Evolutionary conservation across 2,113 vertebrate species (phyloP).

Genomic region (Xenopus laevis): DNA sequence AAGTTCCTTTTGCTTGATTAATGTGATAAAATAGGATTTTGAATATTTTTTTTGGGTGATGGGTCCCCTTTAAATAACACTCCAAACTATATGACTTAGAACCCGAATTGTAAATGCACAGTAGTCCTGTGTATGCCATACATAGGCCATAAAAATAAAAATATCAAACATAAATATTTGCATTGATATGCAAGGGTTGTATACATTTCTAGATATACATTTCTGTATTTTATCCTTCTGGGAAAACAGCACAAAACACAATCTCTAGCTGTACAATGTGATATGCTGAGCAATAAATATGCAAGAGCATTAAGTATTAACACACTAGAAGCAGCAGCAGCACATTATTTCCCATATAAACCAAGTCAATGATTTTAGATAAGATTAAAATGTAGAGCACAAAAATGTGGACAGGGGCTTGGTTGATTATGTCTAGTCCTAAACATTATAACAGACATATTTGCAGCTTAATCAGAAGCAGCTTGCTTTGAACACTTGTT

Average conservation of each 20-base stretch:
- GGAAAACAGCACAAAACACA: not conserved
- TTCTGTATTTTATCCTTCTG: not conserved
- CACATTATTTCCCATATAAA: conserved; percentile 9
- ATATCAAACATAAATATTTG: too few species aligned
- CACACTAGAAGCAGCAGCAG: conserved; percentile 1
- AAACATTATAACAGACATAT: conserved; percentile 41
- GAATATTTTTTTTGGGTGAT: too few species aligned
- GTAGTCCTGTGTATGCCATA: too few species aligned
- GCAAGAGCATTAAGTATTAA: conserved; percentile 17
- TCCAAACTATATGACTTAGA: too few species aligned
- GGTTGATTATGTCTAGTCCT: conserved; percentile 15
- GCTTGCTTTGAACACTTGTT: conserved; percentile 26
- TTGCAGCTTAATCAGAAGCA: conserved; percentile 34
- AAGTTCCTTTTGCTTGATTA: too few species aligned
- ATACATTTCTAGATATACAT: not conserved
- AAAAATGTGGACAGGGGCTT: conserved; percentile 1
- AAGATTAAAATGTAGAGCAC: conserved; percentile 38
- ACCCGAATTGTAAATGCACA: too few species aligned
- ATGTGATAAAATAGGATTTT: too few species aligned
- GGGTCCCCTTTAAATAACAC: too few species aligned
- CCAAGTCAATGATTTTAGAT: conserved; percentile 20
- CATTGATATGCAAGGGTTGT: too few species aligned
- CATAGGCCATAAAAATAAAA: too few species aligned
- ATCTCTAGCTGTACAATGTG: not conserved
- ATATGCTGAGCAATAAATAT: not conserved